Percentiles rank a stretch among this genome's conserved stretches.
phyloP scores from a whole-genome alignment of 2,888 invertebrate genomes.

The Pristionchus entomophagus region DNA sequence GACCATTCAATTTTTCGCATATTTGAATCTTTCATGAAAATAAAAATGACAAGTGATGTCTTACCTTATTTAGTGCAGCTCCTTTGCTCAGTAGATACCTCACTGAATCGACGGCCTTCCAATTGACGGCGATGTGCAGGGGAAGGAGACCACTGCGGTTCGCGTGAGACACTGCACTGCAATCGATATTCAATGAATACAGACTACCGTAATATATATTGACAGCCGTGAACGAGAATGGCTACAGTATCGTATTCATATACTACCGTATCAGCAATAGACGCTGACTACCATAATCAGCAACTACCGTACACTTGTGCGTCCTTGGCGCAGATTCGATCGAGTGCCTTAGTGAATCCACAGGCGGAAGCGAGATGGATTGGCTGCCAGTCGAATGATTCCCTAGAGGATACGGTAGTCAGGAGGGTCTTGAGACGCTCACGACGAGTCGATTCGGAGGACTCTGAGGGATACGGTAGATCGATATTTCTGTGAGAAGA shows the following conservation, averaged over 20 bases:
- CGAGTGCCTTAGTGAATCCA: constrained; percentile 41
- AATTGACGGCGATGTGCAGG: constrained; percentile 41
- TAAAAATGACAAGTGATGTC: not conserved
- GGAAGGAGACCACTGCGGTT: constrained; percentile 33
- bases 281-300: too few species aligned
- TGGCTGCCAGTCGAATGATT: constrained; percentile 31
- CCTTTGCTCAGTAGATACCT: constrained; percentile 26
- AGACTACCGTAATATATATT: too few species aligned
- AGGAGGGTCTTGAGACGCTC: constrained; percentile 38
- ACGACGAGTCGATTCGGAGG: constrained; percentile 34
- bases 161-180: constrained; percentile 14
- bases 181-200: constrained; percentile 5
- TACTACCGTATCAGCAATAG: not conserved
- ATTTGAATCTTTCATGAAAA: too few species aligned
- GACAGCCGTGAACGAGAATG: too few species aligned
- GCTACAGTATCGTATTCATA: too few species aligned
- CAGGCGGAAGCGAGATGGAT: constrained; percentile 44
- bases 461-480: not conserved
- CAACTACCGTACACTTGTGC: constrained; percentile 45
- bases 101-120: constrained; percentile 8
- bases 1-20: too few species aligned
- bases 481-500: not conserved
- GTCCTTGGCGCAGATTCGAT: not conserved
- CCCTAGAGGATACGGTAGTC: constrained; percentile 33
- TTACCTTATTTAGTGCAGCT: constrained; percentile 44